A percentile compares a stretch with the other conserved stretches of the same genome.
Evolutionary conservation across 2,888 invertebrate species (phyloP).

Genomic region (Synergus umbraculus): DNA sequence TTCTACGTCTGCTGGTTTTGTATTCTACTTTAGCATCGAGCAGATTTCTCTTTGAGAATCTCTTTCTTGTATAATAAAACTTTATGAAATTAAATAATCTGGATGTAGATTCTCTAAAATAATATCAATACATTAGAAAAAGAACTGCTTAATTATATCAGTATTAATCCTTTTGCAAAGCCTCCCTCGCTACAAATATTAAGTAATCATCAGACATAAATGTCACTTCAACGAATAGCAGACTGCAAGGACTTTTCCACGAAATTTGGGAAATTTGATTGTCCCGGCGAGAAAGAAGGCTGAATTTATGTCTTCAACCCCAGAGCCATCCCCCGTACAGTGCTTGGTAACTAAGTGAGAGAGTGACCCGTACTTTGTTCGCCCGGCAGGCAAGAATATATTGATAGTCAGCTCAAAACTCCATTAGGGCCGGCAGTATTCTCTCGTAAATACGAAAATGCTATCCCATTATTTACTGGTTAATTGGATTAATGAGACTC

Average conservation of each 20-base stretch:
- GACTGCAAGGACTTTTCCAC: constrained; percentile 17
- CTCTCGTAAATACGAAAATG: constrained; percentile 77
- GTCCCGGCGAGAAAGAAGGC: constrained; percentile 42
- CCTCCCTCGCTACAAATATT: neutral
- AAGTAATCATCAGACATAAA: constrained; percentile 6
- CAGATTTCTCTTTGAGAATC: too few species aligned
- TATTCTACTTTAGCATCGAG: too few species aligned
- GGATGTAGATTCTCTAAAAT: too few species aligned
- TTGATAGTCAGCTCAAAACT: constrained; percentile 78
- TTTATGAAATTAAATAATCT: too few species aligned
- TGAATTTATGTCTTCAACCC: constrained; percentile 44
- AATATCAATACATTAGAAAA: neutral
- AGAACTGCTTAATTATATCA: neutral
- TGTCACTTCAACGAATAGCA: constrained; percentile 10
- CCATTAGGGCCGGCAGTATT: constrained; percentile 75
- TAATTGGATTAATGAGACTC: constrained; percentile 78
- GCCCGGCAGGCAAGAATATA: constrained; percentile 71
- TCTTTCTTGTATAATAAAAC: too few species aligned
- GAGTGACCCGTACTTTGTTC: constrained; percentile 76
- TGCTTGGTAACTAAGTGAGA: constrained; percentile 72
- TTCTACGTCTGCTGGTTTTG: neutral
- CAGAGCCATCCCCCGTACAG: constrained; percentile 36
- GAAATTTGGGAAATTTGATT: constrained; percentile 41
- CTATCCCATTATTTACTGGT: constrained; percentile 78
- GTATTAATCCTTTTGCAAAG: neutral